phyloP scores from a whole-genome alignment of 2,888 invertebrate species.

The Polydrusus cervinus region DNA sequence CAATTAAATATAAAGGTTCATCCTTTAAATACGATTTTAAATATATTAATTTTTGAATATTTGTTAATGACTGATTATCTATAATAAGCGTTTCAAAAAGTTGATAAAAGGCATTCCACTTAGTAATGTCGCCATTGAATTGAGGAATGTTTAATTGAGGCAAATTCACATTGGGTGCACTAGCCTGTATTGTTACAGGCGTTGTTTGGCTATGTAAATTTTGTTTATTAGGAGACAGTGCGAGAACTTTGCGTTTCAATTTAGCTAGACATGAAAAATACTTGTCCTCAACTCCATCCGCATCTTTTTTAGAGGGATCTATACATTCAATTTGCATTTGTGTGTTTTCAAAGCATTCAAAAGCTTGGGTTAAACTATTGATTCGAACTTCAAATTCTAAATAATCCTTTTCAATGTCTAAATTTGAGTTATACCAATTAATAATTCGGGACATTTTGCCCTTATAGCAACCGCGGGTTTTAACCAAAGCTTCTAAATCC shows the following conservation, averaged over 20 bases:
- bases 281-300: background rate
- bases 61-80: background rate
- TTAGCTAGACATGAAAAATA: background rate
- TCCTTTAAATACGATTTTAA: slow-evolving; percentile 8
- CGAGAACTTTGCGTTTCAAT: background rate
- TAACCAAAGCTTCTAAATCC: slow-evolving; percentile 5
- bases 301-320: background rate
- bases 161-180: slow-evolving; percentile 1
- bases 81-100: slow-evolving; percentile 11
- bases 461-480: background rate
- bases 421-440: background rate
- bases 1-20: slow-evolving; percentile 15
- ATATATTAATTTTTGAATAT: slow-evolving; percentile 16
- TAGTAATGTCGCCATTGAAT: slow-evolving; percentile 7
- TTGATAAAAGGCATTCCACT: slow-evolving; percentile 21
- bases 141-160: slow-evolving; percentile 18
- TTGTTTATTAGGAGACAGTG: background rate
- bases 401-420: background rate
- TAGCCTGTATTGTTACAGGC: background rate
- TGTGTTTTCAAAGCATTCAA: background rate
- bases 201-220: background rate
- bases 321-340: slow-evolving; percentile 2
- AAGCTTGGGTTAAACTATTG: slow-evolving; percentile 1
- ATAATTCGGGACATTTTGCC: background rate
- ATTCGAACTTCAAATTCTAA: background rate